Evolutionary conservation across 2,797 vertebrate genomes (phyloP).

Genomic region (Spinibarbus caldwelli): DNA sequence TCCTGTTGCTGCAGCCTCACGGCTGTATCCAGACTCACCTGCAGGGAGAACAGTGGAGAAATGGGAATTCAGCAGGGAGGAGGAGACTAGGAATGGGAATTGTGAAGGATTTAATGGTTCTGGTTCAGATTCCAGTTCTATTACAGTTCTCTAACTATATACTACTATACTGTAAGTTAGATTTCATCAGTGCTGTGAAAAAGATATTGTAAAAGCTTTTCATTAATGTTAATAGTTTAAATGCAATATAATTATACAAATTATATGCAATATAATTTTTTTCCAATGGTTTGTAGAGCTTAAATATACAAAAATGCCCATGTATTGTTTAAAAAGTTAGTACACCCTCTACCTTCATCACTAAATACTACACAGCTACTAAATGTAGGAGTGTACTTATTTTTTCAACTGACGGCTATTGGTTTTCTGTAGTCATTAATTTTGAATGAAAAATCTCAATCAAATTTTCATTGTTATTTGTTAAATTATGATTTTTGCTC

Average conservation of each 20-base stretch:
- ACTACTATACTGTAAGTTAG: background rate
- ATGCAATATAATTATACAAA: background rate
- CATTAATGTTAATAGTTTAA: background rate
- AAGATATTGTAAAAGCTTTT: no score
- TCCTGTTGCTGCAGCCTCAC: constrained; percentile 29
- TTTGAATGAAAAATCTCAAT: background rate
- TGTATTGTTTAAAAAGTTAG: background rate
- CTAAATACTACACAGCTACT: background rate
- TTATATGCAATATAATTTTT: background rate
- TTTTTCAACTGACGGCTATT: background rate
- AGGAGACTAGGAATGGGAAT: background rate
- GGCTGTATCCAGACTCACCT: constrained; percentile 25
- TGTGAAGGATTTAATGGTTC: background rate
- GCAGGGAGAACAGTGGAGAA: background rate
- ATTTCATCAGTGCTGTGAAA: background rate
- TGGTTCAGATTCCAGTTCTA: background rate
- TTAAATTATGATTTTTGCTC: background rate
- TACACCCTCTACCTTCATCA: background rate
- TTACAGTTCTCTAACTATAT: background rate
- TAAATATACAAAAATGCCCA: background rate
- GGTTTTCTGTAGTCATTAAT: background rate
- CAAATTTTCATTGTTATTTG: background rate
- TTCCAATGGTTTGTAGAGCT: background rate
- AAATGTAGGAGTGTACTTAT: background rate
- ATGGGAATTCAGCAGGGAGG: background rate